phyloP scores from a whole-genome alignment of 1,140 invertebrate species.

The Papilio glaucus region DNA sequence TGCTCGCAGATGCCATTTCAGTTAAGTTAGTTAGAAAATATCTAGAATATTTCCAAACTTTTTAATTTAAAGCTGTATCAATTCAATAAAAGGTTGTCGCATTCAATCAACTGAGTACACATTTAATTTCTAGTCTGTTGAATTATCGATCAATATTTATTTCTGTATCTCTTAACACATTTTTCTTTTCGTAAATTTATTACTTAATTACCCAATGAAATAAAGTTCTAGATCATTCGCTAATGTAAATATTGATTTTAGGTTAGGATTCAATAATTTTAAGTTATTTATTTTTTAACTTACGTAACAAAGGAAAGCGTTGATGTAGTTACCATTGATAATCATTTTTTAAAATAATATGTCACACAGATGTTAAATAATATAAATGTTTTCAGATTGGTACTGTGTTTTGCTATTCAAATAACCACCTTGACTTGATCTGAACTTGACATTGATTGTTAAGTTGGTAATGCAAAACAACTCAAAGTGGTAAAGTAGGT shows the following conservation, averaged over 20 bases:
- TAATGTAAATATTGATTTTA: conserved; percentile 70
- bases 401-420: background rate
- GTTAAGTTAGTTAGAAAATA: conserved; percentile 49
- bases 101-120: no score
- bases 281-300: conserved; percentile 59
- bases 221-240: conserved; percentile 47
- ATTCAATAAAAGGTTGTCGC: no score
- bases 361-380: conserved; percentile 25
- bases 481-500: no score
- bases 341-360: conserved; percentile 46
- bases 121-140: conserved; percentile 31
- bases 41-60: background rate
- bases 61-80: background rate
- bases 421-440: background rate
- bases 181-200: background rate
- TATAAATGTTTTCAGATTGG: conserved; percentile 21
- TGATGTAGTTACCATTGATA: conserved; percentile 69
- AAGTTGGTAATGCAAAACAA: no score
- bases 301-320: conserved; percentile 44
- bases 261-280: conserved; percentile 44
- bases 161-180: background rate
- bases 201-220: background rate
- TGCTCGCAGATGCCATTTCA: conserved; percentile 73
- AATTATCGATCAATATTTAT: background rate
- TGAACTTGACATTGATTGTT: background rate